Evolutionary conservation across 2,888 invertebrate species (phyloP), one percentile per base, ranked within the genome.

Genomic region (Philereme vetulata): DNA sequence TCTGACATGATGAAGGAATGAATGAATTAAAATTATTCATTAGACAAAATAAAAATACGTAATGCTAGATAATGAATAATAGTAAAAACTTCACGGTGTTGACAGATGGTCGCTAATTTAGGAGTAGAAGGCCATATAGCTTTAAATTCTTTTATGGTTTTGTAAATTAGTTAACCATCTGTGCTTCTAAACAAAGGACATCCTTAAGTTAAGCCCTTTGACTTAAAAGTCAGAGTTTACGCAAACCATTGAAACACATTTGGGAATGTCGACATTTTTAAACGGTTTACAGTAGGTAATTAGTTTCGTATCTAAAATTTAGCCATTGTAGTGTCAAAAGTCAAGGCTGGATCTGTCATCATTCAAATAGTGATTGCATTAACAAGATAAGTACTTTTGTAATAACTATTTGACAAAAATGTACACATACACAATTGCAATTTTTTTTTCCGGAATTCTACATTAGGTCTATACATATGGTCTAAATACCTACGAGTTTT

Each of bases 331-430:
- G 47, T 38, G 57, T 51, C 52, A 60, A 56, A 6, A 51, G 62
- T 58, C 58, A 62, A 58, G 62, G 62, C 47, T 21, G 42, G 5
- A 11, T 34, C 55, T 54, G n/a, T 62, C 54, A 54, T 57, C 51
- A 40, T 21, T 54, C 43, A 57, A 54, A 34, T 32, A 50, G 53
- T 46, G 49, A 38, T 50, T 56, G 48, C 61, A 35, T 43, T 43
- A 9, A 43, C 35, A 49, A 46, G 45, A 33, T 33, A 40, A 1
- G 8, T 43, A 43, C 44, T 44, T 43, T 53, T 42, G 11, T 35
- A 35, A 35, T 35, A 35, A 5, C 35, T 35, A 7, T 35, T 35
- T 35, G 35, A 35, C 3, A 35, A 35, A 21, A 21, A 21, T 21
- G 21, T 21, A 21, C 21, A 21, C 21, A 21, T 21, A 21, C 21